Conservation (phyloP, 2,113 vertebrate species). For the Cnemophilus loriae region DNA sequence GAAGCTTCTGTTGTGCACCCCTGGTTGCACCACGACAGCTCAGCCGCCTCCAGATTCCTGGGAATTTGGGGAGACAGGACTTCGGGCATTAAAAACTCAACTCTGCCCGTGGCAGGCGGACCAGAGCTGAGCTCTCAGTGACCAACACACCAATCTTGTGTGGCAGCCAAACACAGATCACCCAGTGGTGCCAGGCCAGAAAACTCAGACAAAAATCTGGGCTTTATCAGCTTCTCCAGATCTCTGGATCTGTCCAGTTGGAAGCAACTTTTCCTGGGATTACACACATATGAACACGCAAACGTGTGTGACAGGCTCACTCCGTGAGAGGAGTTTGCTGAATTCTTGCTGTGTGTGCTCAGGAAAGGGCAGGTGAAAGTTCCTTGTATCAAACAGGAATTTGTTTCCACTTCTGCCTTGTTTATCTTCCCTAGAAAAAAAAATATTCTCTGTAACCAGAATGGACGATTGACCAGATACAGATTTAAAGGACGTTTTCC, state of each 20-base stretch:
- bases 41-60: background rate
- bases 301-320: accelerated
- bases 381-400: background rate
- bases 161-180: background rate
- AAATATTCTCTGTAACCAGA: background rate
- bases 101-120: background rate
- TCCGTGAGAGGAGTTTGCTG: background rate
- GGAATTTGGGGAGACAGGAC: background rate
- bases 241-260: background rate
- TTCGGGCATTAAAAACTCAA: background rate
- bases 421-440: background rate
- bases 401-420: background rate
- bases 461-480: accelerated
- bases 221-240: background rate
- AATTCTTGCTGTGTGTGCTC: background rate
- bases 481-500: background rate
- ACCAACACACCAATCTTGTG: background rate
- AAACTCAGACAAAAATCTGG: background rate
- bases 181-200: background rate
- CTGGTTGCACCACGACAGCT: background rate
- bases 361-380: background rate
- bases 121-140: background rate
- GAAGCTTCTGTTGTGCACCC: background rate
- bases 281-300: background rate
- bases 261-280: background rate